phyloP scores from a whole-genome alignment of 2,888 invertebrate genomes.

The Sepioteuthis lessoniana region DNA sequence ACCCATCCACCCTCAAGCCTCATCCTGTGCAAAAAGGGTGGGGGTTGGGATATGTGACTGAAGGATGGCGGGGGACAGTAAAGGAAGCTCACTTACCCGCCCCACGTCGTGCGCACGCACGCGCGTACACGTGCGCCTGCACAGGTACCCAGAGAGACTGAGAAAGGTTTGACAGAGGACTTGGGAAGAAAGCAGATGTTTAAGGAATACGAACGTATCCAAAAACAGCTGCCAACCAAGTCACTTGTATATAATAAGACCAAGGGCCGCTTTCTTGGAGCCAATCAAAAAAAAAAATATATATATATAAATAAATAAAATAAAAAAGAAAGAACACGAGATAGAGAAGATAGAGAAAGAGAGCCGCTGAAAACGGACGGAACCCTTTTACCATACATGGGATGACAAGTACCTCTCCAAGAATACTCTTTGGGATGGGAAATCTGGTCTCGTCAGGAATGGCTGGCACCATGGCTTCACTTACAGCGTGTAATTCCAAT shows the following conservation, averaged over 20 bases:
- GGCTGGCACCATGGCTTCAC: neutral
- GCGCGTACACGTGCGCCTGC: neutral
- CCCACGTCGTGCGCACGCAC: neutral
- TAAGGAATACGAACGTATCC: conserved; percentile 18
- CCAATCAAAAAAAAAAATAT: neutral
- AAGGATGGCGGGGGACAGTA: neutral
- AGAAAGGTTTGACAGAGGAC: conserved; percentile 21
- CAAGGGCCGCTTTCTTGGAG: conserved; percentile 33
- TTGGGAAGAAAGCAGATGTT: neutral
- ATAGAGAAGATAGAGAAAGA: too few species aligned
- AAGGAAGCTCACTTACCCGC: neutral
- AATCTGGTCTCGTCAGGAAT: neutral
- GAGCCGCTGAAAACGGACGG: neutral
- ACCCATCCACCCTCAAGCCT: neutral
- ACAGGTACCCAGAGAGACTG: neutral
- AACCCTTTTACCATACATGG: neutral
- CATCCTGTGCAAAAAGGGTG: neutral
- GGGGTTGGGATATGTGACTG: neutral
- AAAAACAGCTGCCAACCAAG: neutral
- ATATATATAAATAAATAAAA: too few species aligned
- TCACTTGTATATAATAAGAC: neutral
- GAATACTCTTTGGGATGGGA: neutral
- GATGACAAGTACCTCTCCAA: neutral
- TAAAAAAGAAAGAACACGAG: neutral
- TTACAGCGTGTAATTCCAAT: neutral